Base-by-base conservation (phyloP, 2,113 vertebrate species). In the Motacilla tschutschensis region DNA sequence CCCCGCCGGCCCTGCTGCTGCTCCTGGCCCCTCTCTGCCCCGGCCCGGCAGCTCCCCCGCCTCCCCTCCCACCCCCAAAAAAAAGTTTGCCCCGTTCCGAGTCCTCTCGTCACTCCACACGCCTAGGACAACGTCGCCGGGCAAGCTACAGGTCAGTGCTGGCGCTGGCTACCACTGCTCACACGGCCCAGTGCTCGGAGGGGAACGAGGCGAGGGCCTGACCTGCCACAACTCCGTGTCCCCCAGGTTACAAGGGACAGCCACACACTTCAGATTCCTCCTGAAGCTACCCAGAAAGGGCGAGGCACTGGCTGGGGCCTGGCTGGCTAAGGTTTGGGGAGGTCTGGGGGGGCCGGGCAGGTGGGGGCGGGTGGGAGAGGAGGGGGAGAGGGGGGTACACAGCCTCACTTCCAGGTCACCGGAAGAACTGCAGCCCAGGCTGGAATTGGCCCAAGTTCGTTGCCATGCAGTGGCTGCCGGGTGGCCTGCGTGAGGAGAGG, bases 401-500 rank as follows among this genome's bases (percentile, higher is more conserved):
- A 90, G 83, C 89, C 90, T 94, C 85, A 84, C 93, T 94, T 92
- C 79, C 86, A 93, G 81, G 90, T 89, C 83, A 87, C 86, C 80
- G 90, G 91, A 86, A 94, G 85, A 92, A 92, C 79, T 86, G 92
- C 88, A 93, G 93, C 94, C 93, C 92, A 91, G 86, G 93, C 73
- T 92, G 93, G 86, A 94, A 90, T 76, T 91, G 93, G 84, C 85
- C 89, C 92, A 93, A 93, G 92, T 93, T 83, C 79, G 96, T 96
- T 96, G 94, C 96, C 97, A 96, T 90, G 92, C 87, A 79, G 84
- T 76, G 90, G 96, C 94, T 97, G 96, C 95, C 95, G 96, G 94
- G 95, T 94, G 92, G 96, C 96, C 95, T 97, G 96, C 95, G 95
- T 96, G 96, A 95, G 95, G 96, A 96, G 95, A 96, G 91, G 95